These are phyloP conservation scores for Agriopis leucophaearia DNA, from an alignment of 2,888 invertebrate species.

Conservation along the genomic window DNA sequence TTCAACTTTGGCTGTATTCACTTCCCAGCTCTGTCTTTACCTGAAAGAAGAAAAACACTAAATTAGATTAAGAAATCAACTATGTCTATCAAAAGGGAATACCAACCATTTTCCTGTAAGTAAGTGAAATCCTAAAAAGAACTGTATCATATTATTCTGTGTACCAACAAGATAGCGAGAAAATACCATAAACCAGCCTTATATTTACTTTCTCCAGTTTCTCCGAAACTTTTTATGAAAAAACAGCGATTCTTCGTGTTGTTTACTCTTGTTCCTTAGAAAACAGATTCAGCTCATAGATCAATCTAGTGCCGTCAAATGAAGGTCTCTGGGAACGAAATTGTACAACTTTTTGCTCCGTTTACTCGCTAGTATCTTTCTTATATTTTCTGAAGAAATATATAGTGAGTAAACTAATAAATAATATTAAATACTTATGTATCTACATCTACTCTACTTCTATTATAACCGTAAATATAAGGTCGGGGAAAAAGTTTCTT, in stretches of 20 bases:
- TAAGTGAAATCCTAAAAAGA: neutral
- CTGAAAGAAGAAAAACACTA: slow-evolving; percentile 7
- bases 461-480: no score
- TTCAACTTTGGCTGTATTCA: neutral
- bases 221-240: slow-evolving; percentile 15
- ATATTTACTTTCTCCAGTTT: slow-evolving; percentile 10
- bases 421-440: no score
- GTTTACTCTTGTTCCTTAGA: slow-evolving; percentile 13
- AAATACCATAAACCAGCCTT: slow-evolving; percentile 4
- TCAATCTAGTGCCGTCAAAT: slow-evolving; percentile 15
- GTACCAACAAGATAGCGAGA: neutral
- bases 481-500: no score
- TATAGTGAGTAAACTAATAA: no score
- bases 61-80: neutral
- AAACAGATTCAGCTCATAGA: slow-evolving; percentile 18
- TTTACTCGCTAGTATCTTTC: neutral
- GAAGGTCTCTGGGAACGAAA: slow-evolving; percentile 9
- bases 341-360: neutral
- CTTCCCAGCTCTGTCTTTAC: neutral
- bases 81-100: neutral
- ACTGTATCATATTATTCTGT: neutral
- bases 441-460: no score
- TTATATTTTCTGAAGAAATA: neutral
- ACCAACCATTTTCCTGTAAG: neutral
- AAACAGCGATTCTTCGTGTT: slow-evolving; percentile 12